Conservation (phyloP, 2,888 invertebrate species). For the Neoascia interrupta region DNA sequence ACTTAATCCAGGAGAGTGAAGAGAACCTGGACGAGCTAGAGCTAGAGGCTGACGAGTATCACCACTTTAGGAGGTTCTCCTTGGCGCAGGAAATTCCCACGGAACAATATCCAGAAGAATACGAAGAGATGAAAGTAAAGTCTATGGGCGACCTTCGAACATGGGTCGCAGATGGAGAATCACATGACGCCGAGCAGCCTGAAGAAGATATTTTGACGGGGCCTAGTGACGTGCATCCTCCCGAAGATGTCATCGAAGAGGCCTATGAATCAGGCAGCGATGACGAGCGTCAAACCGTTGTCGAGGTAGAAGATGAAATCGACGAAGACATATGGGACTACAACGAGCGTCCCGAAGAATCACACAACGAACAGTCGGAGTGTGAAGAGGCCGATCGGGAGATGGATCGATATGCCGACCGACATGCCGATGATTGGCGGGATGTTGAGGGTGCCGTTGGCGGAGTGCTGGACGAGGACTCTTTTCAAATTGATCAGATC, state of each 20-base stretch:
- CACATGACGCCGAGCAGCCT: background rate
- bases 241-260: slow-evolving; percentile 37
- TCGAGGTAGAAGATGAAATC: slow-evolving; percentile 78
- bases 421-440: slow-evolving; percentile 76
- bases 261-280: slow-evolving; percentile 75
- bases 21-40: slow-evolving; percentile 57
- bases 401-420: slow-evolving; percentile 75
- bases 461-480: slow-evolving; percentile 74
- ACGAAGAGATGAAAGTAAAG: slow-evolving; percentile 75
- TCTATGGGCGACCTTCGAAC: slow-evolving; percentile 74
- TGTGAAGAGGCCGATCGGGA: slow-evolving; percentile 78
- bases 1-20: slow-evolving; percentile 61
- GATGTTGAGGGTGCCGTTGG: slow-evolving; percentile 75
- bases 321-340: slow-evolving; percentile 78
- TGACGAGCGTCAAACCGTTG: slow-evolving; percentile 78
- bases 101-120: slow-evolving; percentile 77
- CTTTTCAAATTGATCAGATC: slow-evolving; percentile 77
- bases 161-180: slow-evolving; percentile 73
- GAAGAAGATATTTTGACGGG: no score
- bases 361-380: slow-evolving; percentile 78
- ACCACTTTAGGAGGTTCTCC: slow-evolving; percentile 78
- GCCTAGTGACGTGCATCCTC: background rate
- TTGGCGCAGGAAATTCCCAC: slow-evolving; percentile 76
- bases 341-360: slow-evolving; percentile 77
- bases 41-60: slow-evolving; percentile 78